Conservation (phyloP, 2,113 vertebrate genomes). For the Neoarius graeffei region DNA sequence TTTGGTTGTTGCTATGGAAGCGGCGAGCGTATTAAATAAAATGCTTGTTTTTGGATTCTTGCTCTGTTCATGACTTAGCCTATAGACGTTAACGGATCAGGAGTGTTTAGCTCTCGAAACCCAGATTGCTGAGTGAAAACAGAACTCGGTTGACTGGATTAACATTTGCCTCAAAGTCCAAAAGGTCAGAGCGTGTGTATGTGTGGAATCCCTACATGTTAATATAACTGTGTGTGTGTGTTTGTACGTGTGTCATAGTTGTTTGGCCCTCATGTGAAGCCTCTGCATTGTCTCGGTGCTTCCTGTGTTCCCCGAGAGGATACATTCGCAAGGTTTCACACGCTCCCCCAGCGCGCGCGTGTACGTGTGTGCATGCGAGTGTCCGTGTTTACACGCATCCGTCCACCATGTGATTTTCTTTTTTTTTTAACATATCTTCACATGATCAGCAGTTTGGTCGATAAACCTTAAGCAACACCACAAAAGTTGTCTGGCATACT, state of each 20-base stretch:
- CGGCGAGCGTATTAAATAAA: not conserved
- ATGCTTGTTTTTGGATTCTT: not conserved
- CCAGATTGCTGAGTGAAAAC: not conserved
- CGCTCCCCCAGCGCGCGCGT: slow-evolving; percentile 65
- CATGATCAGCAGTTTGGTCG: slow-evolving; percentile 1
- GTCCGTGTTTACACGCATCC: slow-evolving; percentile 3
- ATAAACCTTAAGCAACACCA: not conserved
- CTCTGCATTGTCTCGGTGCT: slow-evolving; percentile 76
- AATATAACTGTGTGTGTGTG: slow-evolving; percentile 45
- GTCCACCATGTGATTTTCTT: not conserved
- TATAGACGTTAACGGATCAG: not conserved
- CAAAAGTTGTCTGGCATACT: not conserved
- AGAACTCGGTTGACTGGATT: not conserved
- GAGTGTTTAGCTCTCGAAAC: not conserved
- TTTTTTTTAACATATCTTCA: not conserved
- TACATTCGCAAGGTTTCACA: slow-evolving; percentile 72
- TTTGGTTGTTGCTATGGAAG: not conserved
- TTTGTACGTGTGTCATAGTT: slow-evolving; percentile 25
- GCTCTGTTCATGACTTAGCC: not conserved
- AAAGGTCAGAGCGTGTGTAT: slow-evolving; percentile 18
- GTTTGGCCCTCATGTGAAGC: slow-evolving; percentile 70
- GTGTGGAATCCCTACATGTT: not conserved
- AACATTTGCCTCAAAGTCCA: not conserved
- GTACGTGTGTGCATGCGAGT: slow-evolving; percentile 26
- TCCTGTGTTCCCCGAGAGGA: slow-evolving; percentile 79